phyloP scores from a whole-genome alignment of 2,797 vertebrate species.

The Staurois parvus region DNA sequence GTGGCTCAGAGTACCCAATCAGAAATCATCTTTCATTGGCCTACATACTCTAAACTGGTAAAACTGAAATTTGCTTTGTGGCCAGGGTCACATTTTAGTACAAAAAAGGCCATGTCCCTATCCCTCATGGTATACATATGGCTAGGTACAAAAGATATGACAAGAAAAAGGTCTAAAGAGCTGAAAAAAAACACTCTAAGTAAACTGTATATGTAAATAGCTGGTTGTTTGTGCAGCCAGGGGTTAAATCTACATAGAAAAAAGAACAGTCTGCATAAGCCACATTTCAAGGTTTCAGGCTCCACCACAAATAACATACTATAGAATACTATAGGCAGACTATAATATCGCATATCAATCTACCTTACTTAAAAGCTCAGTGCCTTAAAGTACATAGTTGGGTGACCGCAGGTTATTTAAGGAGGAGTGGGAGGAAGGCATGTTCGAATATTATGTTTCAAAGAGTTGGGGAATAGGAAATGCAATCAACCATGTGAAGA shows the following conservation, averaged over 20 bases:
- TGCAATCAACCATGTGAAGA: constrained; percentile 12
- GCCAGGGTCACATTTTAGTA: too few relatives aligned
- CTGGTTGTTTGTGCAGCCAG: not conserved
- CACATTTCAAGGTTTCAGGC: not conserved
- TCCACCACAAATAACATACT: constrained; percentile 22
- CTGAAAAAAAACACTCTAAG: too few relatives aligned
- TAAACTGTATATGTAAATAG: too few relatives aligned
- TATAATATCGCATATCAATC: constrained; percentile 10
- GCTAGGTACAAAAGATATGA: too few relatives aligned
- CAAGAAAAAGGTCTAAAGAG: too few relatives aligned
- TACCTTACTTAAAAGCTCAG: constrained; percentile 10
- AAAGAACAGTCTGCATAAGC: not conserved
- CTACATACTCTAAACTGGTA: too few relatives aligned
- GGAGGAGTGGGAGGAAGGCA: constrained; percentile 3
- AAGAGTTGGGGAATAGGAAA: constrained; percentile 11
- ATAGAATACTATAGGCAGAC: constrained; percentile 18
- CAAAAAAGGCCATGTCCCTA: too few relatives aligned
- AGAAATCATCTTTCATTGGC: too few relatives aligned
- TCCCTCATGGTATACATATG: too few relatives aligned
- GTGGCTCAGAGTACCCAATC: too few relatives aligned
- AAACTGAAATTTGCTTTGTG: too few relatives aligned
- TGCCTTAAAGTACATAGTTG: constrained; percentile 1
- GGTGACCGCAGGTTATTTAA: constrained; percentile 21
- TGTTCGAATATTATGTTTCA: constrained; percentile 1
- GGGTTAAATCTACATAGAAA: not conserved